Evolutionary conservation across 2,797 vertebrate species (phyloP), one percentile per base, ranked within the genome.

Genomic region (Otus scops): DNA sequence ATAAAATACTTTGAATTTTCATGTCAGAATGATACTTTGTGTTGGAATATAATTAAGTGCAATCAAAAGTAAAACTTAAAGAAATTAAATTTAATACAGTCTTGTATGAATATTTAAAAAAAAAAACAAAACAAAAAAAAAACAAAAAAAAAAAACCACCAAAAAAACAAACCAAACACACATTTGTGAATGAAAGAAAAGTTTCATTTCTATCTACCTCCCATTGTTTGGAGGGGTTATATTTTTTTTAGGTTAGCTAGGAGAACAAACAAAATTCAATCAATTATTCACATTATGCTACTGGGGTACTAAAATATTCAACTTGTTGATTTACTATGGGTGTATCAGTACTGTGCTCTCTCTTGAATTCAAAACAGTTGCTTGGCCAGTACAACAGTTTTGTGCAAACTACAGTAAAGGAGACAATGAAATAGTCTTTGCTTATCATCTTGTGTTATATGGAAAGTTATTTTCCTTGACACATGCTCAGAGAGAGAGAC

Each of bases 241-340:
- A 7, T 8, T 39, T 86, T 86, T 82, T 83, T 77, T 34, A 39
- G 6, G 16, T 77, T 76, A 60, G 45, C 9, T 41, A 56, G 53
- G 26, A 79, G 83, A 85, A 73, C 32, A 85, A 95, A 65, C 41
- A 77, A 23, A 65, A 80, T 69, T 80, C 10, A 71, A 63, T 89
- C 56, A 71, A 54, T 93, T 94, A 80, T 79, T 92, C 50, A 69
- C 60, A 15, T 56, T 57, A 26, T 64, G 22, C 23, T 74, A 3
- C 23, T n/a, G 32, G 15, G 8, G 8, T 74, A 41, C 27, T 85
- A 41, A 90, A 83, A 73, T 50, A 92, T 59, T 92, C 34, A 83
- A 74, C 27, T 80, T 83, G 9, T 41, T 93, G 56, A 67, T 85
- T 93, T 92, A 65, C 36, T 79, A 2, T 38, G 16, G 10, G 13